Percentiles rank a stretch among this genome's conserved stretches.
These are phyloP conservation scores for Oscheius sp. DNA, from an alignment of 2,888 invertebrate genomes.

Conservation along the genomic window DNA sequence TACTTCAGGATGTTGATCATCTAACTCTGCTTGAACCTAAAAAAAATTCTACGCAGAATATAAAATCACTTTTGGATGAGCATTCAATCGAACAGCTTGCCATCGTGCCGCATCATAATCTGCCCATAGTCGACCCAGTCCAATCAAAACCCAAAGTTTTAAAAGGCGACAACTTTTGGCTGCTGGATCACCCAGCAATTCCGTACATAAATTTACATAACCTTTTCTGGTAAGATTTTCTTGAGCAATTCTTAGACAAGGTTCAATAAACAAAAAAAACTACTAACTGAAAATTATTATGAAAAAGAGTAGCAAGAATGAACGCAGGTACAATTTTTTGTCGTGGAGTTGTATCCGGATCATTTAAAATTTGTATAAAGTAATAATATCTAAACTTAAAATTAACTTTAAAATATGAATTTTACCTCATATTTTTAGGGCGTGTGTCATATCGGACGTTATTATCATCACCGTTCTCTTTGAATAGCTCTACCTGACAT, in stretches of 20 bases:
- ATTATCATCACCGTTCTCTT: conserved; percentile 50
- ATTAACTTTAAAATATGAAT: neutral
- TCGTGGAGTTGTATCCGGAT: conserved; percentile 83
- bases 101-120: conserved; percentile 83
- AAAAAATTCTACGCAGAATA: neutral
- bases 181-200: conserved; percentile 81
- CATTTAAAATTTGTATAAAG: conserved; percentile 89
- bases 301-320: conserved; percentile 90
- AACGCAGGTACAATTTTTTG: conserved; percentile 93
- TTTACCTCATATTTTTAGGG: neutral
- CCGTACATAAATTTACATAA: conserved; percentile 88
- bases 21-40: conserved; percentile 59
- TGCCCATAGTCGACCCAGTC: conserved; percentile 89
- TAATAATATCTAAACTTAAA: conserved; percentile 55
- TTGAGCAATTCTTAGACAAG: conserved; percentile 69
- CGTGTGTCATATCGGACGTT: conserved; percentile 1
- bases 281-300: conserved; percentile 77
- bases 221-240: conserved; percentile 84
- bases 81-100: conserved; percentile 92
- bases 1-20: conserved; percentile 87
- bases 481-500: conserved; percentile 85
- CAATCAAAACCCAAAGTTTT: conserved; percentile 85
- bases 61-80: conserved; percentile 89
- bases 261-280: too few species aligned
- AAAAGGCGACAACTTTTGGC: conserved; percentile 72